Base-by-base conservation (phyloP, 1,140 invertebrate species). In the Drosophila trapezifrons region DNA sequence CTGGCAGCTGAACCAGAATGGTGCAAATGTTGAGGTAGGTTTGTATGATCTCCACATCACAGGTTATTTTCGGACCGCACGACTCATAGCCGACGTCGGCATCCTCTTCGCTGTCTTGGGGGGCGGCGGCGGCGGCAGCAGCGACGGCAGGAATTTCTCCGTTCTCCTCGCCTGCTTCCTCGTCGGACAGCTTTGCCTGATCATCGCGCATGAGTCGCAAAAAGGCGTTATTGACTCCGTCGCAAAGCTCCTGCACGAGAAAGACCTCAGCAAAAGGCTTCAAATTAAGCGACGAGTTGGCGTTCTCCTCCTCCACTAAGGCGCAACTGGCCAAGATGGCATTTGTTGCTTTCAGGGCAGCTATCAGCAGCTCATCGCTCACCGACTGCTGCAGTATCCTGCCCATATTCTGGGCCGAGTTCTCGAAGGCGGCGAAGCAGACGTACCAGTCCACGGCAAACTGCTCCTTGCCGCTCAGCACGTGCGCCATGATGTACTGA, bases 311-410 rank as follows among this genome's bases (percentile, higher is more conserved):
- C 65, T 92, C 85, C 17, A 92, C 79, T 32, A 92, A 18, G 1
- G 91, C 89, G 58, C 91, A 92, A 52, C 86, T 92, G 13, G 87
- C 87, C 76, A 94, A 93, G 4, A 94, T 90, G 29, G 93, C 93
- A 84, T 94, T 94, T 0, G 93, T 89, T 29, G 94, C 93, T 74
- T 94, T 94, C 17, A 95, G 87, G 1, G 93, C 93, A 54, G 93
- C 93, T 1, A 92, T 66, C 4, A 95, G 76, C 0, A 95, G 76
- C 32, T 94, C 93, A 92, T 94, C 94, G 77, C 95, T 95, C 2
- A 93, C 94, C 0, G 95, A 96, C 90, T 95, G 95, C 57, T 92
- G 93, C 47, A 96, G 90, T 66, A 96, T 95, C 78, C 95, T 96
- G 73, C 91, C 93, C 25, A 96, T 80, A 73, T 93, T 91, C 38